Evolutionary conservation across 2,797 vertebrate species (phyloP).

Genomic region (Darevskia mixta): DNA sequence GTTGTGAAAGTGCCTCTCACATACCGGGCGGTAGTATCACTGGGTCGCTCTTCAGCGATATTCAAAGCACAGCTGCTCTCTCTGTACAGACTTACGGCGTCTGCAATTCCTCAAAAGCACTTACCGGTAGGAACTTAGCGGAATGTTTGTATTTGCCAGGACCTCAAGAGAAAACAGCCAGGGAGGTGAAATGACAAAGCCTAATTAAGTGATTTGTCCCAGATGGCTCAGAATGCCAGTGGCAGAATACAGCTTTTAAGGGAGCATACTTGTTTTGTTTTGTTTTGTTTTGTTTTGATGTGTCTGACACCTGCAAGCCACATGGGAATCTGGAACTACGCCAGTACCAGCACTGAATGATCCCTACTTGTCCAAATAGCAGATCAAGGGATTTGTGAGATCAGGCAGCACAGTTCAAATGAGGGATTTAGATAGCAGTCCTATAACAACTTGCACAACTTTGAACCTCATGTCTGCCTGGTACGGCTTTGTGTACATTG

Average conservation of each 20-base stretch:
- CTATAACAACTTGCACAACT: not conserved
- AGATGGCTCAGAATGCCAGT: not conserved
- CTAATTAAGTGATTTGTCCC: not conserved
- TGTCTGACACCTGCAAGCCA: not conserved
- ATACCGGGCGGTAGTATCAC: not conserved
- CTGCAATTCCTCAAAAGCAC: not conserved
- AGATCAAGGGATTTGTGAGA: not conserved
- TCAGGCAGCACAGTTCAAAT: not conserved
- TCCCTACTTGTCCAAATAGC: not conserved
- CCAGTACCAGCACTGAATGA: not conserved
- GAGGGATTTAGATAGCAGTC: not conserved
- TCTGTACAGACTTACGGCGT: not conserved
- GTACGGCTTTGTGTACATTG: not conserved
- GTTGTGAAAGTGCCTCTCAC: not conserved
- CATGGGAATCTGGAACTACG: not conserved
- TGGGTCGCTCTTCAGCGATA: not conserved
- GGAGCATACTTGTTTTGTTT: not conserved
- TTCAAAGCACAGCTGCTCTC: not conserved
- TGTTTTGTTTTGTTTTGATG: not conserved
- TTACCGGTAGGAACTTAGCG: not conserved
- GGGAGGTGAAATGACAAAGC: not conserved
- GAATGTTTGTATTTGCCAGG: not conserved
- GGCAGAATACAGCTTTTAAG: not conserved
- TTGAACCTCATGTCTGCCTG: not conserved
- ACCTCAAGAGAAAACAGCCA: not conserved